Evolutionary conservation across 2,797 vertebrate species (phyloP), one percentile per base, ranked within the genome.

Genomic region (Tenualosa thibaudeaui): DNA sequence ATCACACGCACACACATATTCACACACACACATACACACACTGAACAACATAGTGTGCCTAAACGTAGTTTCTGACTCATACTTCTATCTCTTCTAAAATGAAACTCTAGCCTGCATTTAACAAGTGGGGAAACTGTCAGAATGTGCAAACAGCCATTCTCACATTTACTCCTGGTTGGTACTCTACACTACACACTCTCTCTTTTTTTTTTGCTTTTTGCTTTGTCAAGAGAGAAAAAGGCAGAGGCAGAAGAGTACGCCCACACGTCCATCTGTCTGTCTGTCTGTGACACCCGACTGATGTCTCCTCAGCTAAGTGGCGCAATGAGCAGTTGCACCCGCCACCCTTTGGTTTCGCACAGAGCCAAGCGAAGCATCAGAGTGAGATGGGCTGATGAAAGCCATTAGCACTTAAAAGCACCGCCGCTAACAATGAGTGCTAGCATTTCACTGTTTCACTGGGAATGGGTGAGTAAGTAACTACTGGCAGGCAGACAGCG

Each of bases 331-430:
- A 9, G 50, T 3, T 1, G 3, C 53, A 19, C 53, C 12, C n/a
- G 19, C 56, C 6, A 0, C 22, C 8, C 58, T 24, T 62, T 3
- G n/a, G 58, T n/a, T 62, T 9, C 58, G 1, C 58, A 2, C 8
- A 0, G 58, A 24, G 22, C 6, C 22, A 2, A 9, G 58, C 1
- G 22, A 6, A n/a, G 2, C 58, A 62, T 24, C 58, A 8, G 58
- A 62, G 81, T 31, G 13, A 65, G 46, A 54, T 12, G 62, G 81
- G 87, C 83, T 87, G 82, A 87, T 81, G 81, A 86, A 90, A 82
- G 12, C 81, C 84, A 87, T 85, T 86, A 87, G 86, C 90, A 89
- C 85, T 88, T 90, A 86, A 85, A 89, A 88, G 86, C 65, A 50
- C 83, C 81, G 82, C 53, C 82, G n/a, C 84, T 75, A 22, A 81